These are phyloP conservation scores for Caranx ignobilis DNA, from an alignment of 2,113 vertebrate genomes.

Conservation along the genomic window DNA sequence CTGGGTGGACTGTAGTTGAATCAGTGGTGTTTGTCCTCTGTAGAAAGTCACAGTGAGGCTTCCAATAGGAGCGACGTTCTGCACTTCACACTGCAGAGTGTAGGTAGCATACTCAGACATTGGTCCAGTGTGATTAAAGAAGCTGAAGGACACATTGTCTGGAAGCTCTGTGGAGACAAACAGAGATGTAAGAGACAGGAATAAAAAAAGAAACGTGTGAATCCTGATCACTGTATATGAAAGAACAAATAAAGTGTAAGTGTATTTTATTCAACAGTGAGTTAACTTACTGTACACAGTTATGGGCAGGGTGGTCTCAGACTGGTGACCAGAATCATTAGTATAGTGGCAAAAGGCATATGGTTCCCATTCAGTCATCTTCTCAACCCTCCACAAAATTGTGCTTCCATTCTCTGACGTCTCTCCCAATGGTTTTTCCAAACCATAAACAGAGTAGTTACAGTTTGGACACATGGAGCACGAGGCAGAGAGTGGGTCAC, in stretches of 20 bases:
- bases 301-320: not conserved
- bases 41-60: slow-evolving; percentile 60
- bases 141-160: slow-evolving; percentile 45
- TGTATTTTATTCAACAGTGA: not conserved
- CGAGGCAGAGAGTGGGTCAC: slow-evolving; percentile 13
- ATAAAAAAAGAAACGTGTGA: not conserved
- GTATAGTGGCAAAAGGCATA: no score
- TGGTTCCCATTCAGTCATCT: slow-evolving; percentile 15
- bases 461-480: slow-evolving; percentile 40
- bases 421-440: not conserved
- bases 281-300: slow-evolving; percentile 56
- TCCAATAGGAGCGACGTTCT: slow-evolving; percentile 25
- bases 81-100: slow-evolving; percentile 71
- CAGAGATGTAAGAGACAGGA: not conserved
- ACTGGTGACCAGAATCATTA: fast-evolving
- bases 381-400: slow-evolving; percentile 29
- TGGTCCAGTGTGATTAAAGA: slow-evolving; percentile 23
- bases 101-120: slow-evolving; percentile 22
- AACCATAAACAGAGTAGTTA: fast-evolving
- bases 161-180: slow-evolving; percentile 63
- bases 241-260: no score
- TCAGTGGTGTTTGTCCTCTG: not conserved
- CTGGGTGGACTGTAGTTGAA: fast-evolving
- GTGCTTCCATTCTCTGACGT: fast-evolving
- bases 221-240: not conserved